phyloP scores from a whole-genome alignment of 2,888 invertebrate genomes.

The Blastobasis lacticolella region DNA sequence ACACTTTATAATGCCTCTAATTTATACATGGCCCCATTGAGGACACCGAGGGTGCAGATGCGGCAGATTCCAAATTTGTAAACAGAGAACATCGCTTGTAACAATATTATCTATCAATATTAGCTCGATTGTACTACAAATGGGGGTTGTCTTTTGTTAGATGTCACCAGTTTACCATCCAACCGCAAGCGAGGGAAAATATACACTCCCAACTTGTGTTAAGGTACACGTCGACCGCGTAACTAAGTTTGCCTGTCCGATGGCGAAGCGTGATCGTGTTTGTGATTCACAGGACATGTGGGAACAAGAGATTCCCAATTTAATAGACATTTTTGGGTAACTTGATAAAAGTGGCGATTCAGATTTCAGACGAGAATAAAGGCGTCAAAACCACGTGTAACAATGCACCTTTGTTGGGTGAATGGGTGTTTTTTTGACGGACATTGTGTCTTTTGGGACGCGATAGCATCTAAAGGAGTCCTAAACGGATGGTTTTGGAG shows the following conservation, averaged over 20 bases:
- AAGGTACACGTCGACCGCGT: not conserved
- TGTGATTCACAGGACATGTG: constrained; percentile 51
- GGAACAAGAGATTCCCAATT: constrained; percentile 45
- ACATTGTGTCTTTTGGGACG: too few species aligned
- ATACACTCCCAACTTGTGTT: constrained; percentile 4
- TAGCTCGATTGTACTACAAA: constrained; percentile 48
- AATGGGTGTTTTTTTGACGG: too few species aligned
- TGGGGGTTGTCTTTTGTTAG: constrained; percentile 38
- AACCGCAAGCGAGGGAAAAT: constrained; percentile 2
- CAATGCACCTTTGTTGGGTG: too few species aligned
- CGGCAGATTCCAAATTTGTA: constrained; percentile 19
- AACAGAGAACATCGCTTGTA: constrained; percentile 38
- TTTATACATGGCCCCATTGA: not conserved
- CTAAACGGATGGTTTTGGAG: too few species aligned
- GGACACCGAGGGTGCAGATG: constrained; percentile 18
- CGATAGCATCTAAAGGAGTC: too few species aligned
- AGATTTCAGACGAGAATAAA: not conserved
- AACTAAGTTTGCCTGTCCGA: constrained; percentile 22
- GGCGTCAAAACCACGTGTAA: too few species aligned
- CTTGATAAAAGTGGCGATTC: constrained; percentile 3
- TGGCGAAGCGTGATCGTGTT: constrained; percentile 42
- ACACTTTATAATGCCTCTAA: too few species aligned
- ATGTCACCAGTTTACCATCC: too few species aligned
- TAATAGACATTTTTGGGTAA: constrained; percentile 29
- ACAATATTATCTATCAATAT: constrained; percentile 68